Evolutionary conservation across 2,888 invertebrate genomes (phyloP).

Genomic region (Pterobdella sp.): DNA sequence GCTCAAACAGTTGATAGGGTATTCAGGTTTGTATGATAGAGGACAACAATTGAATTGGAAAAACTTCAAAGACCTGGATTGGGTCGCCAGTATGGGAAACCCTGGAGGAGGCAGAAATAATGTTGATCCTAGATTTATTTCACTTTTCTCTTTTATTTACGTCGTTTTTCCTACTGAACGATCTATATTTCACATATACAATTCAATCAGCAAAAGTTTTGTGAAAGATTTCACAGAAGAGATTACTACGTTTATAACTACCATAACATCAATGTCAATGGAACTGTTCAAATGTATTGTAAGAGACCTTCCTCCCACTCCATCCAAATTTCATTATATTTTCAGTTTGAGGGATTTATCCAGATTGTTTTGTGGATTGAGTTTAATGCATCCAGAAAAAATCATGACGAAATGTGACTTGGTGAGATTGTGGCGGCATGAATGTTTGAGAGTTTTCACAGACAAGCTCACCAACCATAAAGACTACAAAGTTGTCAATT

Average conservation of each 20-base stretch:
- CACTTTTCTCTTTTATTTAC: constrained; percentile 79
- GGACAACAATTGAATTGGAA: constrained; percentile 85
- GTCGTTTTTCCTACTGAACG: constrained; percentile 72
- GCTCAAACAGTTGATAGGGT: constrained; percentile 76
- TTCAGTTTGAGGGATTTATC: constrained; percentile 85
- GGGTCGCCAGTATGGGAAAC: constrained; percentile 52
- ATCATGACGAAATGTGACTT: constrained; percentile 65
- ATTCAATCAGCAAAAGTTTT: constrained; percentile 72
- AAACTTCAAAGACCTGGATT: constrained; percentile 67
- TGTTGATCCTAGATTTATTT: constrained; percentile 71
- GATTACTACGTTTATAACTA: constrained; percentile 60
- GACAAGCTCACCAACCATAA: constrained; percentile 69
- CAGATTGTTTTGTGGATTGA: constrained; percentile 71
- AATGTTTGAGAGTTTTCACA: constrained; percentile 75
- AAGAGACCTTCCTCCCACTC: constrained; percentile 75
- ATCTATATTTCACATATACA: constrained; percentile 72
- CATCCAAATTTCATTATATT: constrained; percentile 86
- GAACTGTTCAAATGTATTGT: constrained; percentile 70
- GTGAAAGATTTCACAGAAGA: constrained; percentile 63
- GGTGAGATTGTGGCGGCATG: constrained; percentile 81
- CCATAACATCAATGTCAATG: constrained; percentile 69
- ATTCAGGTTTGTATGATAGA: constrained; percentile 78
- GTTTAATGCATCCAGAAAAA: constrained; percentile 65
- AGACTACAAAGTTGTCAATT: constrained; percentile 48
- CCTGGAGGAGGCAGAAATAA: constrained; percentile 82